Conservation (phyloP, 2,888 invertebrate genomes). For the Dastarcus helophoroides region DNA sequence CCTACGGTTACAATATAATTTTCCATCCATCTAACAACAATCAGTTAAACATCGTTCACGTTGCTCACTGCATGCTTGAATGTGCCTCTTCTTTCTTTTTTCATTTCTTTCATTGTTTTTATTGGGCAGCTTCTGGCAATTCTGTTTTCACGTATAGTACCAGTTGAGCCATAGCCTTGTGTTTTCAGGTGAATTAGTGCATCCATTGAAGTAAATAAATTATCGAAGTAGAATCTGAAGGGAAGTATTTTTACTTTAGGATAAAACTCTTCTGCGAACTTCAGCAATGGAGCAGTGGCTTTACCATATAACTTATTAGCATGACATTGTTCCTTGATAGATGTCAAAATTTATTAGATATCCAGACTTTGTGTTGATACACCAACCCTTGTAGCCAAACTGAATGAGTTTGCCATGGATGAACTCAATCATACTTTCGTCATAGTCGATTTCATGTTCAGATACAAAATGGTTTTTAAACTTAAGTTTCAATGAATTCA, state of each 20-base stretch:
- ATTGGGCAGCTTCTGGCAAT: slow-evolving; percentile 17
- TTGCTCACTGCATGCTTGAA: slow-evolving; percentile 8
- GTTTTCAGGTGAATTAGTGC: slow-evolving; percentile 10
- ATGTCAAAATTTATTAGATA: slow-evolving; percentile 16
- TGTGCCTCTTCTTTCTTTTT: slow-evolving; percentile 11
- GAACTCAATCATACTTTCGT: slow-evolving; percentile 25
- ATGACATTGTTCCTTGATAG: slow-evolving; percentile 13
- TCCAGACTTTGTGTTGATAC: slow-evolving; percentile 15
- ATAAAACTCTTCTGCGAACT: too few species aligned
- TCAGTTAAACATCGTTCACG: slow-evolving; percentile 14
- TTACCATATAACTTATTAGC: slow-evolving; percentile 12
- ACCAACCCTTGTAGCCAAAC: slow-evolving; percentile 13
- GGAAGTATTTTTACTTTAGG: slow-evolving; percentile 12
- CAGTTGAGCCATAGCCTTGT: slow-evolving; percentile 16
- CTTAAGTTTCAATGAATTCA: slow-evolving; percentile 12
- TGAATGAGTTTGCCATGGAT: slow-evolving; percentile 16
- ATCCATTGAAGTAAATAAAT: slow-evolving; percentile 16
- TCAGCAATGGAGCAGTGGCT: slow-evolving; percentile 16
- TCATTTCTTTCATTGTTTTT: slow-evolving; percentile 11
- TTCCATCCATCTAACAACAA: slow-evolving; percentile 21
- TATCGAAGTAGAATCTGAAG: slow-evolving; percentile 18
- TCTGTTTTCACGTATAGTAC: slow-evolving; percentile 19
- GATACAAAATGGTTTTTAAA: slow-evolving; percentile 14
- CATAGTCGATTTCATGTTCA: slow-evolving; percentile 17
- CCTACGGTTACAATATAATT: slow-evolving; percentile 22